These are phyloP conservation scores for Phasianus colchicus DNA, from an alignment of 2,113 vertebrate species.

Conservation along the genomic window DNA sequence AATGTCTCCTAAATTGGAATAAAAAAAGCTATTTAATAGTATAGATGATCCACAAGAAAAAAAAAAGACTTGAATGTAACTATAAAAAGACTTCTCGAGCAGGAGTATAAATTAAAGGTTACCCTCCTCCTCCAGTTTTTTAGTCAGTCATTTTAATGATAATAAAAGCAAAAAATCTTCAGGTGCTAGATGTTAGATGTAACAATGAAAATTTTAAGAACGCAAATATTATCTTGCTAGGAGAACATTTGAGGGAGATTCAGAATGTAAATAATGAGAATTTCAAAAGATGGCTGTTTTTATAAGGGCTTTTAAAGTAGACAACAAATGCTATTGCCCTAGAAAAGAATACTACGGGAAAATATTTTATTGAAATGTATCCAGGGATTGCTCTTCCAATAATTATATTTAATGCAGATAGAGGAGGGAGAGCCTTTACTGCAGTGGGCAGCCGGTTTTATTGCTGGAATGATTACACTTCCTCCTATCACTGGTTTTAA, in stretches of 20 bases:
- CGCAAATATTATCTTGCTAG: not conserved
- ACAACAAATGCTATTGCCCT: slow-evolving; percentile 43
- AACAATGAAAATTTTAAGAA: slow-evolving; percentile 3
- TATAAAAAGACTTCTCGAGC: slow-evolving; percentile 59
- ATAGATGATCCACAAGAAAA: slow-evolving; percentile 47
- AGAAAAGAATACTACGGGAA: not conserved
- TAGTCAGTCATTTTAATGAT: slow-evolving; percentile 19
- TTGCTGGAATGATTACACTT: slow-evolving; percentile 50
- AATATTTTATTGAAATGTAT: slow-evolving; percentile 46
- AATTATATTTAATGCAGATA: slow-evolving; percentile 39
- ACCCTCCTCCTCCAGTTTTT: slow-evolving; percentile 63
- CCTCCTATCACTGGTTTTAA: slow-evolving; percentile 39
- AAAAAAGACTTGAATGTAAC: slow-evolving; percentile 48
- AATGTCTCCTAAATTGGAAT: slow-evolving; percentile 69
- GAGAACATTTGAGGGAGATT: not conserved
- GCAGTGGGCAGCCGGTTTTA: slow-evolving; percentile 57
- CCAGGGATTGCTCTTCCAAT: slow-evolving; percentile 36
- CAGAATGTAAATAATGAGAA: not conserved
- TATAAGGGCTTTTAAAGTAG: not conserved
- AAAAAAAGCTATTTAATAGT: slow-evolving; percentile 59
- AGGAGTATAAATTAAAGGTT: slow-evolving; percentile 68
- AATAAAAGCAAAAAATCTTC: slow-evolving; percentile 42
- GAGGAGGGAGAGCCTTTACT: not conserved
- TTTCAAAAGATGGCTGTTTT: not conserved
- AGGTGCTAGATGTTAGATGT: not conserved